Evolutionary conservation across 2,113 vertebrate species (phyloP), one percentile per base, ranked within the genome.

Genomic region (Piprites chloris): DNA sequence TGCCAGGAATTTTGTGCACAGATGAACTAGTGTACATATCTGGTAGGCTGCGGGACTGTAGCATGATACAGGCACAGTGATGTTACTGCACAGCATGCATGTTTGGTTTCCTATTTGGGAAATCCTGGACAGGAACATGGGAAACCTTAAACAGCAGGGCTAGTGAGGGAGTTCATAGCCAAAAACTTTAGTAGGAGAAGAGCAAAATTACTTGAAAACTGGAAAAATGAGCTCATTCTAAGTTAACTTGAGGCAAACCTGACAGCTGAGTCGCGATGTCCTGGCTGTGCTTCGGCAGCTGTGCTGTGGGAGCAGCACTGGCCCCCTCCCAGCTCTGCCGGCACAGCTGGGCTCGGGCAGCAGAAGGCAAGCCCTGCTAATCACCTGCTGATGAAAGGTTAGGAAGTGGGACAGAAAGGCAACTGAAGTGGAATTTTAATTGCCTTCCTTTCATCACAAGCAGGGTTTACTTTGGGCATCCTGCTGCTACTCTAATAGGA

Each of bases 341-440:
- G 52, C 74, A 73, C 71, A 35, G 89, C 91, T 58, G 93, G 88
- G 67, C 7, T 2, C 27, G 82, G 77, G 85, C 72, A 71, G 82
- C 52, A 90, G 79, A 92, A 94, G 68, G 82, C 82, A 87, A 67
- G 68, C 35, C 74, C 46, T 0, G 10, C 79, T 94, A 86, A 90
- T 96, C 95, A 96, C 95, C 92, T 97, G 96, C 93, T 1, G 32
- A 88, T 95, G 83, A 68, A 96, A 94, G 87, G 92, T 96, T 93
- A 81, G 79, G 79, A 94, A 93, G 76, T 68, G 63, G 85, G 71
- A 87, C 75, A 92, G 89, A 84, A 94, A 90, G 82, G 92, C 93
- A 94, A 82, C 79, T 65, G 72, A 86, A 90, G 88, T 90, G 93
- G 93, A 96, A 96, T 96, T 97, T 96, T 97, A 97, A 96, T 96